A percentile compares a stretch with the other conserved stretches of the same genome.
Evolutionary conservation across 2,113 vertebrate species (phyloP).

Genomic region (Sinocyclocheilus anshuiensis): DNA sequence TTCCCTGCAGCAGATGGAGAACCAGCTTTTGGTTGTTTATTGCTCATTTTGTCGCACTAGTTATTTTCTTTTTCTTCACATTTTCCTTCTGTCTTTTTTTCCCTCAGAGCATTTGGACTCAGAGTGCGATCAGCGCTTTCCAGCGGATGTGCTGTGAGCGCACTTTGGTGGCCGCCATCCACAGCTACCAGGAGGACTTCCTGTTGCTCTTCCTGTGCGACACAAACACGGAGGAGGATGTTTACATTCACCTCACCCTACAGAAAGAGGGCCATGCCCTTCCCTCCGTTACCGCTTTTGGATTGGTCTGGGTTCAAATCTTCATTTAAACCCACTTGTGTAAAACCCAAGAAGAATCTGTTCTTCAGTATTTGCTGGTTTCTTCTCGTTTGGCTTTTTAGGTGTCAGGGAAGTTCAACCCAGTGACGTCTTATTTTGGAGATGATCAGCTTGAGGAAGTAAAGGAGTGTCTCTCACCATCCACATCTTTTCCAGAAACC

Average conservation of each 20-base stretch:
- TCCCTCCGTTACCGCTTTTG: conserved; percentile 65
- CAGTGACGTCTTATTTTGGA: conserved; percentile 79
- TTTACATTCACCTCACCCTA: conserved; percentile 84
- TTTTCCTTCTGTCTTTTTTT: neutral
- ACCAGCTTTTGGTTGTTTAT: neutral
- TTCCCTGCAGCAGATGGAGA: neutral
- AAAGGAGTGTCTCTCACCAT: conserved; percentile 37
- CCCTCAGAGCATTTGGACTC: conserved; percentile 81
- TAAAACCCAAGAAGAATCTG: neutral
- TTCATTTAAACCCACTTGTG: neutral
- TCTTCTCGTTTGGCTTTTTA: conserved; percentile 60
- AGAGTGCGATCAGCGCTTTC: conserved; percentile 77
- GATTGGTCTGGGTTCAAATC: conserved; percentile 17
- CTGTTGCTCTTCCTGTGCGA: conserved; percentile 90
- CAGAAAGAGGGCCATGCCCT: conserved; percentile 77
- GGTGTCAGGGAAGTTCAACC: conserved; percentile 77
- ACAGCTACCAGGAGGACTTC: conserved; percentile 80
- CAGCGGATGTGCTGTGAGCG: conserved; percentile 78
- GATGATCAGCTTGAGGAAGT: conserved; percentile 62
- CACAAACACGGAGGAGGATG: conserved; percentile 81
- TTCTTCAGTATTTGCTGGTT: neutral
- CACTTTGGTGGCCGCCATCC: conserved; percentile 82
- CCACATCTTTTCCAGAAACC: neutral
- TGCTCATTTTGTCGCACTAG: neutral
- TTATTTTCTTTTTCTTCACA: neutral